These are phyloP conservation scores for Helogale parvula DNA, from an alignment of 2,113 vertebrate species.

Conservation along the genomic window DNA sequence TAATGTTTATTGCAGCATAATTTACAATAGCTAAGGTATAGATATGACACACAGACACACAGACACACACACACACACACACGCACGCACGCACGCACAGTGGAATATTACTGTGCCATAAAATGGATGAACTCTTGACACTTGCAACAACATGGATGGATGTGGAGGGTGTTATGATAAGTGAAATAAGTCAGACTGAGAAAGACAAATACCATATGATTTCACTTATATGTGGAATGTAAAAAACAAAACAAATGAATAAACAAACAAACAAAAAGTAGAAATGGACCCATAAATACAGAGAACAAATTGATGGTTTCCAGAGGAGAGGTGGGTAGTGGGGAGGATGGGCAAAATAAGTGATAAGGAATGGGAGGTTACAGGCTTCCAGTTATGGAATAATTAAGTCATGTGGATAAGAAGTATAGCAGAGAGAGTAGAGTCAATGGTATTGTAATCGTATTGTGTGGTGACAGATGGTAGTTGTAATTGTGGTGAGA, in stretches of 20 bases:
- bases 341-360: background rate
- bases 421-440: background rate
- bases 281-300: background rate
- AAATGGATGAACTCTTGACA: background rate
- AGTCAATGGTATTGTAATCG: background rate
- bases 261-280: background rate
- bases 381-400: background rate
- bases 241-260: background rate
- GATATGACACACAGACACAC: too few relatives aligned
- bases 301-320: background rate
- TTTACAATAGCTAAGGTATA: background rate
- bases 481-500: background rate
- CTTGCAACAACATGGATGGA: background rate
- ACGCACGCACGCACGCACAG: background rate
- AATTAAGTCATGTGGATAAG: background rate
- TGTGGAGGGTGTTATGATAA: background rate
- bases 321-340: background rate
- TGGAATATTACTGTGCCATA: background rate
- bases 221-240: background rate
- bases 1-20: background rate
- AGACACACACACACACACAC: too few relatives aligned
- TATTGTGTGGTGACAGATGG: background rate
- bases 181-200: background rate
- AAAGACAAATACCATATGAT: background rate
- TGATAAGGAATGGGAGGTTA: background rate